phyloP scores from a whole-genome alignment of 1,140 invertebrate genomes.

The Calycopis cecrops region DNA sequence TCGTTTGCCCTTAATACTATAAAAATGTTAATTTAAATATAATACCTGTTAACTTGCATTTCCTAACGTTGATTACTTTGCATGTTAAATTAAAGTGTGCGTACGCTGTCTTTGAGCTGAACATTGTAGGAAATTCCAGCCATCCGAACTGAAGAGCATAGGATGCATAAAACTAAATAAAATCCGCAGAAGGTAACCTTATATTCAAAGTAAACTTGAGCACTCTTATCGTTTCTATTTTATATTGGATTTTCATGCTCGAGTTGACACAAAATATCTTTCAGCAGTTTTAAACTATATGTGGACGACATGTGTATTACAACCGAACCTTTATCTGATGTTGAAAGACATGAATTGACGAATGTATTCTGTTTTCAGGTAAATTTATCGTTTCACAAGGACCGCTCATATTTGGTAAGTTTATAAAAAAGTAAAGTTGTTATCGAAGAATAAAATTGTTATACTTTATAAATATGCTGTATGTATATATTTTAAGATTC shows the following conservation, averaged over 20 bases:
- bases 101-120: no score
- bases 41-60: no score
- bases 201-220: background rate
- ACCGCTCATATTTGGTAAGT: background rate
- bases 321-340: background rate
- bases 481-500: no score
- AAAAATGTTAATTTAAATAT: no score
- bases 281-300: no score
- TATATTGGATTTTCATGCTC: background rate
- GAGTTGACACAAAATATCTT: background rate
- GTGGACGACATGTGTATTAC: no score
- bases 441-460: background rate
- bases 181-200: conserved; percentile 2
- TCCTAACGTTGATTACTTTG: no score
- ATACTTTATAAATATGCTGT: background rate
- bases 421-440: background rate
- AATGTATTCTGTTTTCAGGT: background rate
- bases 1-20: no score
- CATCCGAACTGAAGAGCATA: background rate
- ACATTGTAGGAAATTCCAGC: background rate
- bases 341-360: no score
- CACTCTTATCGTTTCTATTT: conserved; percentile 1
- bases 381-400: background rate
- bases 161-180: background rate
- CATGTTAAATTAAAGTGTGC: no score